Percentiles rank a stretch among this genome's conserved stretches.
These are phyloP conservation scores for Sinodicranocentrus sp. DNA, from an alignment of 2,888 invertebrate species.

Conservation along the genomic window DNA sequence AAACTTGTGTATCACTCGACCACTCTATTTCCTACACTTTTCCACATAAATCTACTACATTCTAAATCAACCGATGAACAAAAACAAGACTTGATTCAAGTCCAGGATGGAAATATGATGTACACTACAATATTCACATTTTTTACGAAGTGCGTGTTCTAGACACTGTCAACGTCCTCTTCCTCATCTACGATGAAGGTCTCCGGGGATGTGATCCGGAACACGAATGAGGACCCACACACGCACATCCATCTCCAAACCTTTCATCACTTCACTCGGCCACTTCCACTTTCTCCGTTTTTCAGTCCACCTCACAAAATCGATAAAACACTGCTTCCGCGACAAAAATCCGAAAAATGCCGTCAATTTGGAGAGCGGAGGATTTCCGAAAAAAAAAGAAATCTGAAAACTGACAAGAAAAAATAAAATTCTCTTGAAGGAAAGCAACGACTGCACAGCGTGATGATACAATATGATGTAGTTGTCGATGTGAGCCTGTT, in stretches of 20 bases:
- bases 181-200: slow-evolving; percentile 10
- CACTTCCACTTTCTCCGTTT: slow-evolving; percentile 31
- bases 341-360: neutral
- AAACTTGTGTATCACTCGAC: too few species aligned
- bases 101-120: too few species aligned
- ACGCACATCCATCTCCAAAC: neutral
- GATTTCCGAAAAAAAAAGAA: slow-evolving; percentile 43
- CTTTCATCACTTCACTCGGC: neutral
- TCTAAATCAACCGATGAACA: too few species aligned
- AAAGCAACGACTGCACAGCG: neutral
- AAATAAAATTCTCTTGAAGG: slow-evolving; percentile 5
- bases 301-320: neutral
- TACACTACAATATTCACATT: too few species aligned
- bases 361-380: too few species aligned
- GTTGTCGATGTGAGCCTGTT: slow-evolving; percentile 73
- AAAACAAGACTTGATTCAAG: too few species aligned
- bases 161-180: slow-evolving; percentile 16
- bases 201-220: slow-evolving; percentile 36
- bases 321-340: slow-evolving; percentile 35
- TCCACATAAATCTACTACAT: too few species aligned
- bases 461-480: slow-evolving; percentile 45
- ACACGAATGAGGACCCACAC: slow-evolving; percentile 13
- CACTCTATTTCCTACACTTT: too few species aligned
- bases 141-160: neutral
- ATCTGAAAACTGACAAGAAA: slow-evolving; percentile 18